A percentile compares a stretch with the other conserved stretches of the same genome.
Conservation (phyloP, 2,797 vertebrate genomes). For the Helostoma temminkii region DNA sequence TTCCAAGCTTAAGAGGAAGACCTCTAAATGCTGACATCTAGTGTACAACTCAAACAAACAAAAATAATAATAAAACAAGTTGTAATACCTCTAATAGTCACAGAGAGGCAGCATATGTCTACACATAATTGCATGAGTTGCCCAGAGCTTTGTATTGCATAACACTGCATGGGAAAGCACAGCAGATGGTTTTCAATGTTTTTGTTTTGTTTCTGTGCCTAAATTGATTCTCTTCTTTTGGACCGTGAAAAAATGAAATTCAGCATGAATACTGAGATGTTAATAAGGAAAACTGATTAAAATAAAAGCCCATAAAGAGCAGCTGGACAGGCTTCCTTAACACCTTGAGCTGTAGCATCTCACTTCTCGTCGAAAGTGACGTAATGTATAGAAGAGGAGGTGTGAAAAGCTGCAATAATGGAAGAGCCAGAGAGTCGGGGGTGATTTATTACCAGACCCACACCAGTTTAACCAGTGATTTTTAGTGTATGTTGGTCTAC, state of each 20-base stretch:
- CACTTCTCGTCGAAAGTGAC: constrained; percentile 70
- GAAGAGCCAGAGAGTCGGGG: constrained; percentile 31
- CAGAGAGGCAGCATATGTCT: constrained; percentile 53
- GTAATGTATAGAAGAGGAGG: constrained; percentile 63
- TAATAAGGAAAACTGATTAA: constrained; percentile 7
- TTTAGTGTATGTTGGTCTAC: neutral
- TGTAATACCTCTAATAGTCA: constrained; percentile 36
- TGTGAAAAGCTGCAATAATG: constrained; percentile 61
- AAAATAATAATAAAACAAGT: no score
- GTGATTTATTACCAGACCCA: constrained; percentile 29
- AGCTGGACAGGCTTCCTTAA: constrained; percentile 26
- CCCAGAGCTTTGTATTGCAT: constrained; percentile 29
- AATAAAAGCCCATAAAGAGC: constrained; percentile 13
- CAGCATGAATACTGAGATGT: constrained; percentile 15
- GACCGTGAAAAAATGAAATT: neutral
- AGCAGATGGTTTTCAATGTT: constrained; percentile 42
- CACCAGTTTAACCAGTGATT: constrained; percentile 52
- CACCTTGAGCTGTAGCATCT: constrained; percentile 56
- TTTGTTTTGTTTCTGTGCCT: constrained; percentile 13
- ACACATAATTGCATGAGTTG: neutral
- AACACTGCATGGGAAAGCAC: constrained; percentile 54
- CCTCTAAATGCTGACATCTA: constrained; percentile 36
- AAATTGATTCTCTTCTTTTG: constrained; percentile 21
- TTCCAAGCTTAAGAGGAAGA: no score
- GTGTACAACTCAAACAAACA: no score